Base-by-base conservation (phyloP, 2,797 vertebrate species). In the Hemitrygon akajei region DNA sequence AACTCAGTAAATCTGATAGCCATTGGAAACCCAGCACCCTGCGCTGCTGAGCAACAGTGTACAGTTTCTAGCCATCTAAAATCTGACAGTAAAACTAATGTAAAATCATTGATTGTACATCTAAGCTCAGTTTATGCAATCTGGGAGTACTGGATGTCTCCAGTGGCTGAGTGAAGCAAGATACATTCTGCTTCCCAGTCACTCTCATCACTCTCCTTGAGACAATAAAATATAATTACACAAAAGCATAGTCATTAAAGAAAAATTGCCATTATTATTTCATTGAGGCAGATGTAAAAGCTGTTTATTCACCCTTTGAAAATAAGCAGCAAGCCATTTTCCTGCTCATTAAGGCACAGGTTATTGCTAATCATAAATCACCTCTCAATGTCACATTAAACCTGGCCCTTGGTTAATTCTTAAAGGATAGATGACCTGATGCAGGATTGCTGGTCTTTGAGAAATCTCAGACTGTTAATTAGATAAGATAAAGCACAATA, bases 281-380 rank as follows among this genome's bases (percentile, higher is more conserved):
- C 63, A 22, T n/a, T 22, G 60, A 89, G 86, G 60, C 58, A 89
- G 60, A 89, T 34, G 37, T 22, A 89, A 89, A 69, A 89, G 63
- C 86, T 37, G 56, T 69, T 89, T 63, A 89, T 89, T 89, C 60
- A 25, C 63, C 18, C n/a, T 37, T n/a, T 89, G 86, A 16, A 30
- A 66, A 37, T 20, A 89, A 89, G 66, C 60, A 89, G 86, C 86
- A 89, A 34, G n/a, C 63, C 14, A 34, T 89, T 89, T 69, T 63
- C 86, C 63, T 69, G 86, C 60, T 89, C 86, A 89, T 89, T 89
- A 89, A 89, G n/a, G n/a, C n/a, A 37, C n/a, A 89, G 63, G 34
- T 89, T 89, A 89, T 89, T 89, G 86, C n/a, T 7, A 22, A 37
- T 69, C n/a, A 89, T 89, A 89, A 89, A 89, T 89, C 86, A n/a